phyloP scores from a whole-genome alignment of 35 echinoderm and acorn worm species.

The Patiria miniata region DNA sequence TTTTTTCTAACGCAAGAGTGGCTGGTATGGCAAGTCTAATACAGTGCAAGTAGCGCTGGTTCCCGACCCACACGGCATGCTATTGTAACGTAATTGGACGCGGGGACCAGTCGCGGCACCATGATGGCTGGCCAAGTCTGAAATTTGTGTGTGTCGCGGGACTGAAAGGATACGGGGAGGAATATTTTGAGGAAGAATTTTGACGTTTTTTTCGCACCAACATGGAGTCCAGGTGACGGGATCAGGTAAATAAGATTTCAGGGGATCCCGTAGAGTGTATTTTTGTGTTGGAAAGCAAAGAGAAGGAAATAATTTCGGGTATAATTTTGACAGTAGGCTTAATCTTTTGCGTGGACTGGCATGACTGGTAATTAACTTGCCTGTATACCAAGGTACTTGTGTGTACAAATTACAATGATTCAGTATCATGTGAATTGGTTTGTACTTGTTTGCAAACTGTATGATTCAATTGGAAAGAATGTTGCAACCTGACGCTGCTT shows the following conservation, averaged over 20 bases:
- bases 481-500: too few relatives aligned
- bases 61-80: neutral
- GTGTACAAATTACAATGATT: neutral
- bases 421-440: neutral
- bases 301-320: neutral
- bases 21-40: too few relatives aligned
- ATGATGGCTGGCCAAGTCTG: conserved; percentile 11
- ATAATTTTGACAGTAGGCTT: neutral
- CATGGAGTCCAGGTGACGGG: neutral
- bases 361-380: neutral
- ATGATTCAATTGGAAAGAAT: too few relatives aligned
- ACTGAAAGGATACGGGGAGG: neutral
- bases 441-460: neutral
- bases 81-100: neutral
- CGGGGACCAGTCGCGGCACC: conserved; percentile 3
- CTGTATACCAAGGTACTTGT: neutral
- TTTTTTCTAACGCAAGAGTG: too few relatives aligned
- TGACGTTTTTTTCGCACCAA: neutral
- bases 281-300: neutral
- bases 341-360: neutral
- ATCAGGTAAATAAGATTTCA: conserved; percentile 1
- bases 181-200: neutral
- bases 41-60: neutral
- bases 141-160: neutral
- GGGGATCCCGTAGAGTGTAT: neutral